Conservation (phyloP, 2,888 invertebrate species). For the Platycnemis pennipes region DNA sequence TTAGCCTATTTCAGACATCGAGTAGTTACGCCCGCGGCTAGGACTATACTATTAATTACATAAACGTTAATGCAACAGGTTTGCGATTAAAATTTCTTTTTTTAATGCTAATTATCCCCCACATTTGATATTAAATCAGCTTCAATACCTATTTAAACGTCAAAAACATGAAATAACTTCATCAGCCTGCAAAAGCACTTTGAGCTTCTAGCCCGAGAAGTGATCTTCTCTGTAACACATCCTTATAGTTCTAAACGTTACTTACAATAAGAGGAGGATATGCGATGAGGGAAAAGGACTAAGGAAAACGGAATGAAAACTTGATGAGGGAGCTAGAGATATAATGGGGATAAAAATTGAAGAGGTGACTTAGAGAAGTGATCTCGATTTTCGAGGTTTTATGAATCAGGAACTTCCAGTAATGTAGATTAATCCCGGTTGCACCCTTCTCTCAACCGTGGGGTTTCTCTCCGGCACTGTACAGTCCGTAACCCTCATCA, state of each 20-base stretch:
- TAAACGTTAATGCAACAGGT: no score
- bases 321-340: background rate
- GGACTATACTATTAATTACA: no score
- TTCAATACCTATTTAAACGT: no score
- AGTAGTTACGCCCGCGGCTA: no score
- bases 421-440: no score
- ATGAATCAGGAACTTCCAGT: background rate
- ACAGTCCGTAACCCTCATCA: background rate
- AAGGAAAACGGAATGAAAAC: background rate
- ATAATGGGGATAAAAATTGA: background rate
- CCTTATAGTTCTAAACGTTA: no score
- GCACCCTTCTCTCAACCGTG: background rate
- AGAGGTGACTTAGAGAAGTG: background rate
- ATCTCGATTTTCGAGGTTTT: slow-evolving; percentile 13
- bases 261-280: no score
- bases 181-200: background rate
- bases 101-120: no score
- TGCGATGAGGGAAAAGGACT: background rate
- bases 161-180: background rate
- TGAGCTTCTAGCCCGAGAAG: background rate
- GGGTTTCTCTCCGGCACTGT: background rate
- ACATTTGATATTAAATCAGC: no score
- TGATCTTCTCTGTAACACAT: background rate
- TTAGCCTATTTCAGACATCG: no score
- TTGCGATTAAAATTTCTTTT: no score